Percentiles rank a stretch among this genome's conserved stretches.
Conservation (phyloP, 2,888 invertebrate species). For the Myopa tessellatipennis region DNA sequence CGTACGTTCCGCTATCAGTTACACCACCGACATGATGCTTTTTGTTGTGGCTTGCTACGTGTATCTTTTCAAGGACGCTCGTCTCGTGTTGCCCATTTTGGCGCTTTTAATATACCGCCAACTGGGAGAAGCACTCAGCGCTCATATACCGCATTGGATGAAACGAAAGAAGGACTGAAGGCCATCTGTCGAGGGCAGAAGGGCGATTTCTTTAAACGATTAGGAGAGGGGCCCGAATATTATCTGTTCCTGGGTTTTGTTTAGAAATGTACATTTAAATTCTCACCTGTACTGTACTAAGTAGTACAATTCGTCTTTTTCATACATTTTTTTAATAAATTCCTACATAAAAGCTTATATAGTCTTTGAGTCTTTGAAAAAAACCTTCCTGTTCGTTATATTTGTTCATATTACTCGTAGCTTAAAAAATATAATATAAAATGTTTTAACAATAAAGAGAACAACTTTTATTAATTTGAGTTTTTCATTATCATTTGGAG, state of each 20-base stretch:
- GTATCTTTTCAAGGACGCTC: constrained; percentile 83
- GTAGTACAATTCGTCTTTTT: background rate
- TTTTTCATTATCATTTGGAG: no score
- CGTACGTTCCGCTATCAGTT: constrained; percentile 78
- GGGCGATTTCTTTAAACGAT: background rate
- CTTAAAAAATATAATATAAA: background rate
- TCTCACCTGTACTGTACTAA: background rate
- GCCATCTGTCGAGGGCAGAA: background rate
- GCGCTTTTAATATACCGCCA: constrained; percentile 82
- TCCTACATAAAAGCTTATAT: background rate
- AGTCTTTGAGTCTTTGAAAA: background rate
- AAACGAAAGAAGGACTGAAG: constrained; percentile 61
- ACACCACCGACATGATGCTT: constrained; percentile 80
- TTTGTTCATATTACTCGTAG: constrained; percentile 11
- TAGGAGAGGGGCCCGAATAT: background rate
- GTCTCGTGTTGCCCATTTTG: constrained; percentile 83
- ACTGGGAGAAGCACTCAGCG: constrained; percentile 75
- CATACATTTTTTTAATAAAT: background rate
- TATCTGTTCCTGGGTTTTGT: constrained; percentile 18
- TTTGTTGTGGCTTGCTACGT: constrained; percentile 83
- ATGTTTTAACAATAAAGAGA: constrained; percentile 1
- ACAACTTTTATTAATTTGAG: no score
- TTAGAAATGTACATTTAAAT: background rate
- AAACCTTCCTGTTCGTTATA: constrained; percentile 23
- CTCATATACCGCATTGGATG: constrained; percentile 73